Base-by-base conservation (phyloP, 2,113 vertebrate genomes). In the Silurus meridionalis region DNA sequence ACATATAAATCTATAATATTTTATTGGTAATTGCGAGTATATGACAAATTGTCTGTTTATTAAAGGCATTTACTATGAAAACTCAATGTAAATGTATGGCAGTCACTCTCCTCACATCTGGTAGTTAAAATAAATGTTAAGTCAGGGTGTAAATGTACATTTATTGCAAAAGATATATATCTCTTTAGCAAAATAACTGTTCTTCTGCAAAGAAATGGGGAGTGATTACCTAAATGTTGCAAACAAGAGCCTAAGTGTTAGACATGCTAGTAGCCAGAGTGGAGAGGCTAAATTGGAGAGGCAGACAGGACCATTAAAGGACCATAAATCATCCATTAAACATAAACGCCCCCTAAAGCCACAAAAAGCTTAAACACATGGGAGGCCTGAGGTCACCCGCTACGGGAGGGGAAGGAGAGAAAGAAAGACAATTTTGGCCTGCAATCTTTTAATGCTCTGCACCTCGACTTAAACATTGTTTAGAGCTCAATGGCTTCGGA, bases 401-500 rank as follows among this genome's bases (percentile, higher is more conserved):
- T 84, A 82, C 28, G 80, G 82, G 91, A 37, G 89, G 88, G 90
- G 92, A 91, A 85, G 83, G 85, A 92, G 85, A 89, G 90, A 92
- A 86, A 86, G 87, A 91, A 89, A 86, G 92, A 91, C 90, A 89
- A 90, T 92, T 91, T 94, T 91, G 88, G 90, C 85, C 84, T 87
- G 85, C 88, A 90, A 89, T 89, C 90, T 93, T 92, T 87, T 92
- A 94, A 93, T 92, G 92, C 89, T 90, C 79, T 21, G 85, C 89
- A 84, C 78, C 90, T 92, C 84, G 89, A 92, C 93, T 93, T 94
- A 89, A 94, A 91, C 91, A 91, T 94, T 95, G 94, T 94, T 95
- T 95, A 92, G 94, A 93, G 94, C 92, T 93, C 93, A 91, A 92
- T 94, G 91, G 92, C 93, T 93, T 91, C 86, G 92, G 92, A 93